Evolutionary conservation across 2,888 invertebrate genomes (phyloP), one percentile per base, ranked within the genome.

Genomic region (Synergus laeviventris): DNA sequence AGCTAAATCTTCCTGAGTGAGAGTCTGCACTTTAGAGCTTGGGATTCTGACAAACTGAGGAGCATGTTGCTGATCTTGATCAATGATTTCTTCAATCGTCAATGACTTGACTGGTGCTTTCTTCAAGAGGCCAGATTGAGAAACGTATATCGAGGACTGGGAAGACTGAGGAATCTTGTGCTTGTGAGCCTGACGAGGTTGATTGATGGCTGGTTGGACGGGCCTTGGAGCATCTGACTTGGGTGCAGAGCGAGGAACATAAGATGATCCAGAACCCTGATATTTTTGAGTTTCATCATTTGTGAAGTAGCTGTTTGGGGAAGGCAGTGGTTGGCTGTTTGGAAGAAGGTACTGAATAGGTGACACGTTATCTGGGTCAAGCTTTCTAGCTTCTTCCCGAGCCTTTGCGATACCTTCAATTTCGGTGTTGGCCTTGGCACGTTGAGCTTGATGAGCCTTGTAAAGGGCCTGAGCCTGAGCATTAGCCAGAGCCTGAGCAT

Each of bases 401-500:
- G 89, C 88, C 16, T 84, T 86, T 1, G 89, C 89, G 0, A 86
- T 85, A 2, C 86, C 84, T n/a, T 84, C 81, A 7, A 87, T 89
- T 74, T 91, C 90, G 49, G 75, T 84, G 24, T 90, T 88, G 9
- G 89, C 88, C 73, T 90, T 89, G 38, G 85, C 86, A 1, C 87
- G 87, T 5, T 86, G 86, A 38, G 86, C 85, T 42, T 87, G 87
- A 66, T 88, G 88, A 18, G 84, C 84, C 39, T 89, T 89, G 78
- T 87, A 91, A 5, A 91, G 82, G 11, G 89, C 89, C 38, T 87
- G 85, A 0, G 91, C 91, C 79, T 91, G 91, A 3, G 90, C 90
- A 56, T 90, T 87, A 0, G 91, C 91, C 0, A 90, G 16, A 2
- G 88, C 88, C 76, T 90, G 90, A n/a, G 90, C 90, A 3, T 88